Base-by-base conservation (phyloP, 2,888 invertebrate genomes). In the Phortica okadai region DNA sequence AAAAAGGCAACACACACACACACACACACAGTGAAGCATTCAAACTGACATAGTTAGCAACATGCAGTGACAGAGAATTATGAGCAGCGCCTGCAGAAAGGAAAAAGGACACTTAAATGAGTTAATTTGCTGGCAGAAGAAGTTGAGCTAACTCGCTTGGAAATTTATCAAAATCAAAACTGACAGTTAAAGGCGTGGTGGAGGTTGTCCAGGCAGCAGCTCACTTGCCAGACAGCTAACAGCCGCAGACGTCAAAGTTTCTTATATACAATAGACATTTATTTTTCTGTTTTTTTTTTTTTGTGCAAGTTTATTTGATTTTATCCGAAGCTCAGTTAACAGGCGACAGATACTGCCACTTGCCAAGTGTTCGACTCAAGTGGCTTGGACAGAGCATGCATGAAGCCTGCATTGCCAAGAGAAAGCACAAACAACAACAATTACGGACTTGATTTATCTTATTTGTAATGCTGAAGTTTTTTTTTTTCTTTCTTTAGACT, bases 121-220 rank as follows among this genome's bases (percentile, higher is more conserved):
- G 80, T 82, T 79, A 77, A 83, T 76, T 83, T 80, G 74, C 76
- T 80, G 73, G 75, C 77, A 69, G 76, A 75, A 74, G 64, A 76
- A 78, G 69, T 73, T 64, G 67, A 21, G 74, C 25, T 74, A 44
- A 14, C 21, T 58, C 70, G 59, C 56, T 74, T 79, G 59, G 75
- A 75, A 76, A 81, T 80, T 78, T 76, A 69, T 77, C 58, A 77
- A 72, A 75, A 79, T 45, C 45, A 44, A 44, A 45, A 10, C 21
- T 42, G 45, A 59, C 59, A 59, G 59, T 16, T 10, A 21, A 62
- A 21, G 62, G 62, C 7, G 6, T 25, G 33, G 25, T 1, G 0
- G 62, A 8, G n/a, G 62, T 16, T n/a, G n/a, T 2, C 10, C 50
- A 8, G 45, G 45, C 45, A 21, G 45, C 10, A 50, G 50, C 14